Conservation (phyloP, 2,797 vertebrate genomes). For the Anguilla anguilla region DNA sequence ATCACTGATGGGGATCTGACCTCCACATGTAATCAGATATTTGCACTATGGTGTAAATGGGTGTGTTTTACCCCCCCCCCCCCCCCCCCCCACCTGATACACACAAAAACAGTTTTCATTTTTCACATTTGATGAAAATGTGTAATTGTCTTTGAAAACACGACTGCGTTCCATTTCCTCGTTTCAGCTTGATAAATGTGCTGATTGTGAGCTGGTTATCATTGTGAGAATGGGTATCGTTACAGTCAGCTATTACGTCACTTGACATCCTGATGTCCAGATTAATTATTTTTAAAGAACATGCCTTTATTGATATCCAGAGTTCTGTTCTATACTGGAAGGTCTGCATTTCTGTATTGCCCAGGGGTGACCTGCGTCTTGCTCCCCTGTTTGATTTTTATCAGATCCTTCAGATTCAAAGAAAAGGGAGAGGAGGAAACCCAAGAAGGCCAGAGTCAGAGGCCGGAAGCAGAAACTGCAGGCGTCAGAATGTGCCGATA, state of each 20-base stretch:
- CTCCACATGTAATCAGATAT: background rate
- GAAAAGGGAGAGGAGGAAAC: constrained; percentile 48
- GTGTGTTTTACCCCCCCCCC: background rate
- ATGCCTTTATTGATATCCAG: background rate
- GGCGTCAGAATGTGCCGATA: constrained; percentile 30
- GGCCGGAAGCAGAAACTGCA: constrained; percentile 43
- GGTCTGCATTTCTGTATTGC: background rate
- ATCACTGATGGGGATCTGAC: background rate
- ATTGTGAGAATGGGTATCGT: background rate
- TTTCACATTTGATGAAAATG: background rate
- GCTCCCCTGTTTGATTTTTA: constrained; percentile 7
- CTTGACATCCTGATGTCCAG: background rate
- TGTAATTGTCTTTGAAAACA: background rate
- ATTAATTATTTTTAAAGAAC: no score
- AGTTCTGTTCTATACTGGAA: background rate
- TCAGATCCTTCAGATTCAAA: constrained; percentile 51
- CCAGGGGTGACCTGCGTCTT: background rate
- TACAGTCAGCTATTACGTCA: background rate
- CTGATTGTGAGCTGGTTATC: background rate
- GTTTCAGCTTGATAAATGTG: background rate
- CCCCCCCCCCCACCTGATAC: background rate
- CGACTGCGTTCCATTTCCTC: background rate
- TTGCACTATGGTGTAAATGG: background rate
- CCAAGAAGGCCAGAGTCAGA: constrained; percentile 39
- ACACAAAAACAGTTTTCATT: background rate